Percentiles rank a stretch among this genome's conserved stretches.
Evolutionary conservation across 2,888 invertebrate species (phyloP).

Genomic region (Ditula angustiorana): DNA sequence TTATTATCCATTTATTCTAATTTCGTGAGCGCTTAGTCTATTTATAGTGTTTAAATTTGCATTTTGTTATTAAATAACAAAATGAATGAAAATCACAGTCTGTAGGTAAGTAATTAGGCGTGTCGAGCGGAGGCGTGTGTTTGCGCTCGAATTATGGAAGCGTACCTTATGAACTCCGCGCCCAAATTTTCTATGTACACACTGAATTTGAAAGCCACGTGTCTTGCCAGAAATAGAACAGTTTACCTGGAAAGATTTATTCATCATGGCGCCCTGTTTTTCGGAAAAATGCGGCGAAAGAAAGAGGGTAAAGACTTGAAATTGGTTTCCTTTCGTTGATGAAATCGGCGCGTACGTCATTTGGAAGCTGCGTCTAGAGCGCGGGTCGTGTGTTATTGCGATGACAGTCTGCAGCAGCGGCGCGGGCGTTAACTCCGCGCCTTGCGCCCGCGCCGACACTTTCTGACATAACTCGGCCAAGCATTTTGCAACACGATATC

Average conservation of each 20-base stretch:
- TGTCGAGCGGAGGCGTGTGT: slow-evolving; percentile 29
- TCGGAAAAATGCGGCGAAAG: slow-evolving; percentile 1
- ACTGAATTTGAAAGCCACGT: slow-evolving; percentile 26
- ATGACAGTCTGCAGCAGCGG: slow-evolving; percentile 25
- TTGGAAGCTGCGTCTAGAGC: background rate
- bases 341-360: background rate
- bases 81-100: slow-evolving; percentile 27
- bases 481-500: slow-evolving; percentile 75
- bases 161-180: slow-evolving; percentile 20
- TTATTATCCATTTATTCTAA: slow-evolving; percentile 34
- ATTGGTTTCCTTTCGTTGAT: slow-evolving; percentile 2
- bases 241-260: slow-evolving; percentile 36
- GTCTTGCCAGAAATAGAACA: slow-evolving; percentile 34
- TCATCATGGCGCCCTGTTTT: slow-evolving; percentile 20
- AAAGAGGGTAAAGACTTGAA: background rate
- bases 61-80: slow-evolving; percentile 30
- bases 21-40: slow-evolving; percentile 28
- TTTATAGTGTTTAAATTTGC: slow-evolving; percentile 33
- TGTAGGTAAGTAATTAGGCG: slow-evolving; percentile 21
- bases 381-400: slow-evolving; percentile 21
- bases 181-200: slow-evolving; percentile 36
- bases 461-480: slow-evolving; percentile 82
- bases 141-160: slow-evolving; percentile 21
- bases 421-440: slow-evolving; percentile 40
- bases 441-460: slow-evolving; percentile 49